Evolutionary conservation across 2,113 vertebrate genomes (phyloP).

Genomic region (Polypterus bichir): DNA sequence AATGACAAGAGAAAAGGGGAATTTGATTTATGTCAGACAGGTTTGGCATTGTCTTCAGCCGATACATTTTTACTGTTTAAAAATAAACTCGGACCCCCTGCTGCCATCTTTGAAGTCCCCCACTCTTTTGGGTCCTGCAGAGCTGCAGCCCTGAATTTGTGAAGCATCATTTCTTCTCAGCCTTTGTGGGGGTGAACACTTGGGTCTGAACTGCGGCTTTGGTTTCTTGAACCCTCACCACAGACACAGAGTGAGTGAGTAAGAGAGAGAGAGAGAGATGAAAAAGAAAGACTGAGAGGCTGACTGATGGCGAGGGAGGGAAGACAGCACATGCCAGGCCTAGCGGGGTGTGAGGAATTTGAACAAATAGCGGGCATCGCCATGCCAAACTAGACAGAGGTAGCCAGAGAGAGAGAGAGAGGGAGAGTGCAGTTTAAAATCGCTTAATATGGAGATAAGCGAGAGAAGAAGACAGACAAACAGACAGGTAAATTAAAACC

Average conservation of each 20-base stretch:
- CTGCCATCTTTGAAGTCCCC: too few species aligned
- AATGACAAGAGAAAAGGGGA: too few species aligned
- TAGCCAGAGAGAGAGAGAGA: constrained; percentile 6
- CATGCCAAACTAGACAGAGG: constrained; percentile 44
- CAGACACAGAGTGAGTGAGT: neutral
- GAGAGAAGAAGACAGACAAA: constrained; percentile 3
- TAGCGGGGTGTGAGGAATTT: constrained; percentile 71
- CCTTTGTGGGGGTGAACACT: too few species aligned
- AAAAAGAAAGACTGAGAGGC: constrained; percentile 27
- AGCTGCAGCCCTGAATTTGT: too few species aligned
- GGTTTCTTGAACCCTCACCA: too few species aligned
- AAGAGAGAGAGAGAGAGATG: constrained; percentile 33
- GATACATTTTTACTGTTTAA: too few species aligned
- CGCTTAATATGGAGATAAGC: constrained; percentile 11
- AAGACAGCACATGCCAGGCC: constrained; percentile 50
- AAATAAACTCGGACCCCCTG: too few species aligned
- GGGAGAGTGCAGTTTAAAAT: neutral
- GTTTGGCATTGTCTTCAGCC: too few species aligned
- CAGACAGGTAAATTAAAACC: neutral
- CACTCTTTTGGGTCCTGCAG: too few species aligned
- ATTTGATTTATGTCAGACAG: too few species aligned
- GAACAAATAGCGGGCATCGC: constrained; percentile 64
- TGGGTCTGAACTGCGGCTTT: too few species aligned
- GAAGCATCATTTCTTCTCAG: too few species aligned
- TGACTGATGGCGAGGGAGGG: constrained; percentile 7